phyloP scores from a whole-genome alignment of 2,888 invertebrate species.

The Ectemnius continuus region DNA sequence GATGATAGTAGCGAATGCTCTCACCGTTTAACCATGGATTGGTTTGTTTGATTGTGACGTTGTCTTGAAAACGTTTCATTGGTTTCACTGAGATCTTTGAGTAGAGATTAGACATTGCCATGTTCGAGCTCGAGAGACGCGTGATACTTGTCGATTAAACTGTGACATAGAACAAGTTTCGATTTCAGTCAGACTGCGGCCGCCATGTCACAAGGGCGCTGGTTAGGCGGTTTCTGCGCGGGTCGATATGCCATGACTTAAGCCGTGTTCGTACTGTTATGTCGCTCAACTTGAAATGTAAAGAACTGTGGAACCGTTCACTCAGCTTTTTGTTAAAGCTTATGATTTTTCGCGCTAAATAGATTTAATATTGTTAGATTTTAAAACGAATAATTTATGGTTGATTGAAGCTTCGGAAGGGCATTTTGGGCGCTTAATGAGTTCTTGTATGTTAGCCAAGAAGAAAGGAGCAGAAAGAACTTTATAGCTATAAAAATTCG shows the following conservation, averaged over 20 bases:
- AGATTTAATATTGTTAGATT: too few species aligned
- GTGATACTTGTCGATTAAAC: slow-evolving; percentile 9
- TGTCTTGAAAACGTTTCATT: slow-evolving; percentile 87
- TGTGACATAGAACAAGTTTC: slow-evolving; percentile 39
- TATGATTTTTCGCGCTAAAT: too few species aligned
- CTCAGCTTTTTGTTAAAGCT: too few species aligned
- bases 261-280: slow-evolving; percentile 56
- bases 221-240: slow-evolving; percentile 52
- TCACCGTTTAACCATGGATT: slow-evolving; percentile 94
- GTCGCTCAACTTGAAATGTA: too few species aligned
- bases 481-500: too few species aligned
- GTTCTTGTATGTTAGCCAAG: too few species aligned
- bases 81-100: slow-evolving; percentile 87
- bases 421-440: too few species aligned
- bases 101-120: slow-evolving; percentile 88
- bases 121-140: slow-evolving; percentile 57
- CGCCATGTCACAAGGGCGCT: slow-evolving; percentile 68
- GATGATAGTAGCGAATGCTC: slow-evolving; percentile 64
- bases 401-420: too few species aligned
- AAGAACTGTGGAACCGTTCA: too few species aligned
- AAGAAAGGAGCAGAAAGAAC: too few species aligned
- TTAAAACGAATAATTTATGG: too few species aligned
- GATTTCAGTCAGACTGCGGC: slow-evolving; percentile 51
- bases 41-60: slow-evolving; percentile 88
- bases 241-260: slow-evolving; percentile 68